Base-by-base conservation (phyloP, 2,113 vertebrate species). In the Eretmodus cyanostictus region DNA sequence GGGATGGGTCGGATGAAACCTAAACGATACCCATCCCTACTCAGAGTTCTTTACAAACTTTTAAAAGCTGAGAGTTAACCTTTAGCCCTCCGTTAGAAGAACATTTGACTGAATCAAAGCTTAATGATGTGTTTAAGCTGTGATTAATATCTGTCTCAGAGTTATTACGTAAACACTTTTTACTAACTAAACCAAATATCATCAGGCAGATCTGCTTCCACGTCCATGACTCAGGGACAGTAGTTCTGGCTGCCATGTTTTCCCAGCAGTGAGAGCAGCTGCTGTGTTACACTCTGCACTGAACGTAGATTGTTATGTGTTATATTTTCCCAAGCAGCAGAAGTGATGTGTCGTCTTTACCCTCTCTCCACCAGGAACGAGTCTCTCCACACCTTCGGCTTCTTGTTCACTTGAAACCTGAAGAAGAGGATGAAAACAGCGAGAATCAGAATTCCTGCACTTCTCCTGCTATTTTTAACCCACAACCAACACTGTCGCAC, bases 341-440 rank as follows among this genome's bases (percentile, higher is more conserved):
- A n/a, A n/a, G 34, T 1, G 16, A 9, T 2, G 40, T 14, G 19
- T 12, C 8, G 6, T 13, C 78, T 86, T 98, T 93, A 99, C 98
- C 98, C 98, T 96, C 98, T 97, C 94, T 99, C 98, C 90, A 99
- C 98, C 87, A 99, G 97, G 84, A 99, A 99, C 0, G 98, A 99
- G 93, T 99, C 98, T 85, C 98, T 97, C 98, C 98, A 99, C 73
- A 98, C 94, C 91, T 98, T 97, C 53, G 97, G 93, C 94, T 98
- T 99, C 96, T 96, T 99, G 95, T 97, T 98, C 86, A 98, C 91
- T 86, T 99, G 98, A 88, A 99, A 98, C 95, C 98, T 99, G 93
- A 61, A 54, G 22, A 76, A 51, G 45, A 78, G 81, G 81, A 49
- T 82, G 81, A 36, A 29, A 82, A 10, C 8, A 40, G 34, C 1